A percentile compares a stretch with the other conserved stretches of the same genome.
Evolutionary conservation across 2,113 vertebrate species (phyloP).

Genomic region (Grammomys surdaster): DNA sequence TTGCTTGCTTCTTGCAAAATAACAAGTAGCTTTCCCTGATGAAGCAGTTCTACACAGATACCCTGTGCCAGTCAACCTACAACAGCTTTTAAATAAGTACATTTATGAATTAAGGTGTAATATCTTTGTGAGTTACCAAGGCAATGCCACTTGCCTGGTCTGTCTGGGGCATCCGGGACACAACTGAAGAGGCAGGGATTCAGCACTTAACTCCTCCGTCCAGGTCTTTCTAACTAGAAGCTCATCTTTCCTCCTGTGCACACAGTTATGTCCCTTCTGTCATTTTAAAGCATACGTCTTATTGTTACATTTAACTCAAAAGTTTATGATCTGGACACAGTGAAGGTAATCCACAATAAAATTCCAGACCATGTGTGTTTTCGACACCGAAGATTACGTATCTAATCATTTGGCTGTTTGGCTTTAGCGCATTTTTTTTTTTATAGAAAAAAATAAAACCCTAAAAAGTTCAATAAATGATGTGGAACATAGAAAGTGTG

Average conservation of each 20-base stretch:
- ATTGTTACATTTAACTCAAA: slow-evolving; percentile 47
- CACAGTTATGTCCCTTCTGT: slow-evolving; percentile 3
- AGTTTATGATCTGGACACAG: background rate
- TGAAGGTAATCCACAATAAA: background rate
- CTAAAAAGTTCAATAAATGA: slow-evolving; percentile 8
- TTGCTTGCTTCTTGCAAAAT: background rate
- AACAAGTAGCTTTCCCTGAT: background rate
- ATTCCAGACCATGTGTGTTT: background rate
- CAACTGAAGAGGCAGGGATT: background rate
- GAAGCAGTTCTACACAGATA: background rate
- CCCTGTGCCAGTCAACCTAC: background rate
- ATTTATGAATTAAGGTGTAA: background rate
- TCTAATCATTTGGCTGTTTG: background rate
- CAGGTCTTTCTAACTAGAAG: background rate
- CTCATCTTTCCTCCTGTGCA: background rate
- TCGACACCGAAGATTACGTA: slow-evolving; percentile 27
- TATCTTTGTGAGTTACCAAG: background rate
- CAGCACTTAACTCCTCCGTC: background rate
- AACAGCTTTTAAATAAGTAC: background rate
- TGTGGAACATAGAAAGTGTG: background rate
- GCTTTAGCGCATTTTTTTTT: slow-evolving; percentile 28
- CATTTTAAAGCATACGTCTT: background rate
- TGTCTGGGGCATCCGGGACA: background rate
- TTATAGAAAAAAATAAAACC: background rate
- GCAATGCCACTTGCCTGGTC: background rate